Evolutionary conservation across 2,888 invertebrate genomes (phyloP).

Genomic region (Spodoptera exigua): DNA sequence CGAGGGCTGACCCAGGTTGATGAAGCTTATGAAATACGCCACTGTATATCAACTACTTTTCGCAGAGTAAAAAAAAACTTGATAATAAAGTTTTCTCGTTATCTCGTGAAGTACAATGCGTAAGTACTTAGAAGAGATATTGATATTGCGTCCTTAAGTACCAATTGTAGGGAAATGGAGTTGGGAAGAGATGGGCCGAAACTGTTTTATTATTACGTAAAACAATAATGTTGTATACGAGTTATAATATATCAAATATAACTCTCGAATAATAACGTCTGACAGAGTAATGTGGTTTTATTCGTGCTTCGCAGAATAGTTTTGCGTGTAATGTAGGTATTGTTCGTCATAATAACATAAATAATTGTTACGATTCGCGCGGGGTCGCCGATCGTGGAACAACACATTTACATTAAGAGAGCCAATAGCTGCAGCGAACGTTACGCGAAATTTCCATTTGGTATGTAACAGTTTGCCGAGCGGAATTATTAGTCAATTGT

Average conservation of each 20-base stretch:
- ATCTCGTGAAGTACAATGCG: slow-evolving; percentile 52
- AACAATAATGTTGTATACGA: slow-evolving; percentile 32
- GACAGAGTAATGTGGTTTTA: slow-evolving; percentile 11
- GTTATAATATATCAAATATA: slow-evolving; percentile 19
- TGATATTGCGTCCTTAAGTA: slow-evolving; percentile 58
- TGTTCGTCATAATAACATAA: slow-evolving; percentile 37
- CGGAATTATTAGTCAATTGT: slow-evolving; percentile 81
- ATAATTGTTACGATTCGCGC: slow-evolving; percentile 38
- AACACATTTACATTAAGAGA: slow-evolving; percentile 77
- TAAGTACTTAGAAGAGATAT: slow-evolving; percentile 58
- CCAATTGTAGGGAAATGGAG: slow-evolving; percentile 56
- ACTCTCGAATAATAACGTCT: slow-evolving; percentile 5
- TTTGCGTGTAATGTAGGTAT: slow-evolving; percentile 28
- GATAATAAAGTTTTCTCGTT: slow-evolving; percentile 59
- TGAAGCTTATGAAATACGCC: slow-evolving; percentile 19
- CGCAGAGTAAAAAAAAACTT: slow-evolving; percentile 52
- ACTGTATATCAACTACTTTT: slow-evolving; percentile 19
- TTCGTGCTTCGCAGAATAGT: slow-evolving; percentile 22
- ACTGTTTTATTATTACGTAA: slow-evolving; percentile 38
- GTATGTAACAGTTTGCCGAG: slow-evolving; percentile 73
- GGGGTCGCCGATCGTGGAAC: slow-evolving; percentile 59
- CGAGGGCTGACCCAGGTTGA: slow-evolving; percentile 3
- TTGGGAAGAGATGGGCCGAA: slow-evolving; percentile 32
- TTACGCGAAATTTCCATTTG: slow-evolving; percentile 79
- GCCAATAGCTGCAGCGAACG: slow-evolving; percentile 70